Conservation (phyloP, 1,140 invertebrate species). For the Cyrtorhinus lividipennis region DNA sequence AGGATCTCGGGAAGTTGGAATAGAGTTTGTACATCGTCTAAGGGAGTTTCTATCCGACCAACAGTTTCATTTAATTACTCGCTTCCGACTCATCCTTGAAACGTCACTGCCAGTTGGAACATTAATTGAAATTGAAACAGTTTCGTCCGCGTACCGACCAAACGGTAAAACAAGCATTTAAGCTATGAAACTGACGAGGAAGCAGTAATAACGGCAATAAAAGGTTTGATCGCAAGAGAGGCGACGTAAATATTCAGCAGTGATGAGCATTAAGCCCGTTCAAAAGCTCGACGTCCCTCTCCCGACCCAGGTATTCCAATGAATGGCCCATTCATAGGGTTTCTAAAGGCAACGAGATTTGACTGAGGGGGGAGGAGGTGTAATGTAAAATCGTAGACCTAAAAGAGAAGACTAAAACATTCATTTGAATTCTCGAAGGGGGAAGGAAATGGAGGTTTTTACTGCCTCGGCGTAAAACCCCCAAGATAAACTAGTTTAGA, state of each 20-base stretch:
- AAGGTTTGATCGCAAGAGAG: background rate
- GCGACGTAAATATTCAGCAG: background rate
- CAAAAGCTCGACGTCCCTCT: background rate
- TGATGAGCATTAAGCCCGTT: background rate
- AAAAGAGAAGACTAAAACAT: background rate
- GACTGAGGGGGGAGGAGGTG: background rate
- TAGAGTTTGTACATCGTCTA: too few species aligned
- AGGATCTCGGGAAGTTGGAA: too few species aligned
- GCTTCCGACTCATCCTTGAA: too few species aligned
- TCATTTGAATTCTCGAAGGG: background rate
- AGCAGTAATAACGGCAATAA: too few species aligned
- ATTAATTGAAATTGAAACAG: too few species aligned
- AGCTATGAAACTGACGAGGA: too few species aligned
- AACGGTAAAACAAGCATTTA: too few species aligned
- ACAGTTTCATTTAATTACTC: too few species aligned
- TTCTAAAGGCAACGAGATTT: background rate
- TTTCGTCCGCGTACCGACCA: too few species aligned
- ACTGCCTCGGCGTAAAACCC: background rate
- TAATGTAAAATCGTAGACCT: background rate
- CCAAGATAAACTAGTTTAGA: slow-evolving; percentile 1
- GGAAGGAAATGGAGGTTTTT: background rate
- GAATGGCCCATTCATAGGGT: background rate
- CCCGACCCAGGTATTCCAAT: background rate
- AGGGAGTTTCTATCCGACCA: too few species aligned
- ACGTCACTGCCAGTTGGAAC: too few species aligned